A percentile compares a stretch with the other conserved stretches of the same genome.
These are phyloP conservation scores for Microctonus hyperodae DNA, from an alignment of 2,888 invertebrate genomes.

Conservation along the genomic window DNA sequence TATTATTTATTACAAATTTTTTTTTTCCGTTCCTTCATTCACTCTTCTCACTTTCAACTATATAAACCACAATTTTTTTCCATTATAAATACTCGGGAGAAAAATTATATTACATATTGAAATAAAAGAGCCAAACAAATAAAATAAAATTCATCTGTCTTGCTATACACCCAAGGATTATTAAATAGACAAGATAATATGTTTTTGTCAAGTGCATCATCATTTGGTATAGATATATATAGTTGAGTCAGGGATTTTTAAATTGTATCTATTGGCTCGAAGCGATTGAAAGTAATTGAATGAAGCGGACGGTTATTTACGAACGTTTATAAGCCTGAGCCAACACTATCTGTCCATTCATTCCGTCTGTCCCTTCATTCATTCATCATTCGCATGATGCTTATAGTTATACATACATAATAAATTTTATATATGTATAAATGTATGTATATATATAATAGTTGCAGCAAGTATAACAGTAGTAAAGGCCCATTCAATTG, in stretches of 20 bases:
- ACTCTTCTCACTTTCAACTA: too few relatives aligned
- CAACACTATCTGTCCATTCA: constrained; percentile 64
- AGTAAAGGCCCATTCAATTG: constrained; percentile 64
- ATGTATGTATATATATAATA: constrained; percentile 34
- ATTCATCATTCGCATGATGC: constrained; percentile 61
- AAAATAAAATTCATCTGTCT: neutral
- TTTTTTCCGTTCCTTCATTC: too few relatives aligned
- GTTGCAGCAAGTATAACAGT: constrained; percentile 62
- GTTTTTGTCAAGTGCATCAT: constrained; percentile 9
- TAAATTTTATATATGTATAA: constrained; percentile 7
- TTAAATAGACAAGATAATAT: neutral
- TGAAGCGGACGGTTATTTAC: constrained; percentile 64
- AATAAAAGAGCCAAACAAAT: neutral
- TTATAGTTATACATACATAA: neutral
- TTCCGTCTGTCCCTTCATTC: constrained; percentile 64
- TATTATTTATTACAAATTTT: too few relatives aligned
- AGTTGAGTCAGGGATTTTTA: constrained; percentile 56
- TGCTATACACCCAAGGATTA: neutral
- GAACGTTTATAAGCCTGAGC: constrained; percentile 61
- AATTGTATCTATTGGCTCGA: constrained; percentile 64
- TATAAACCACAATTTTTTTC: too few relatives aligned
- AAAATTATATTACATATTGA: too few relatives aligned
- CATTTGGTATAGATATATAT: constrained; percentile 14
- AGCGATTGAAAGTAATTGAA: constrained; percentile 65
- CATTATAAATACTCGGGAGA: too few relatives aligned